Evolutionary conservation across 2,113 vertebrate species (phyloP).

Genomic region (Nycticebus coucang): DNA sequence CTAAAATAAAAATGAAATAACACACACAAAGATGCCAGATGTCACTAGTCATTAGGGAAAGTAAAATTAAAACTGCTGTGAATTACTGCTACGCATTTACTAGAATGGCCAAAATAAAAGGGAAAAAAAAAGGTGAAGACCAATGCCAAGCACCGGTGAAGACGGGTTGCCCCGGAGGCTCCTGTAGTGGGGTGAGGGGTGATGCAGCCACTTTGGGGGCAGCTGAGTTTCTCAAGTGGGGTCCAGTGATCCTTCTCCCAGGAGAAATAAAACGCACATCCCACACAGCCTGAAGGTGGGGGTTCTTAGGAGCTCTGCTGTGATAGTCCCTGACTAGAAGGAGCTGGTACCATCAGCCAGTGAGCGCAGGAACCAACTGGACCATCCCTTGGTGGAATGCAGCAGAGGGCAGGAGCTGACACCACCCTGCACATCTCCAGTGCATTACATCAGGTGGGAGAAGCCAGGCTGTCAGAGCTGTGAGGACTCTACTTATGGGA

Average conservation of each 20-base stretch:
- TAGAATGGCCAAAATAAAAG: no score
- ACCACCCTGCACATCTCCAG: not conserved
- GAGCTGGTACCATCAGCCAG: no score
- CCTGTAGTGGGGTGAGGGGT: accelerated
- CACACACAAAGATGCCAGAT: not conserved
- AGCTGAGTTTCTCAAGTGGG: no score
- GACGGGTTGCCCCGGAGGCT: accelerated
- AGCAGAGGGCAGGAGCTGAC: not conserved
- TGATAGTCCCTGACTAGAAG: not conserved
- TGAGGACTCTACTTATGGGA: not conserved
- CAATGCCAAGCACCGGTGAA: not conserved
- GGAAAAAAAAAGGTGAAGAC: not conserved
- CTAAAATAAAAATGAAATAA: not conserved
- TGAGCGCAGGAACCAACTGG: not conserved
- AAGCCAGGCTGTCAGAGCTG: not conserved
- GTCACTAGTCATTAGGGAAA: not conserved
- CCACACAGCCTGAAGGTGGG: accelerated
- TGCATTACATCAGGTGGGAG: not conserved
- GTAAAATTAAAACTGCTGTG: accelerated
- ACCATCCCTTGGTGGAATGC: not conserved
- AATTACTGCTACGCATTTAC: not conserved
- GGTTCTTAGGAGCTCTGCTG: not conserved
- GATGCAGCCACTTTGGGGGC: accelerated
- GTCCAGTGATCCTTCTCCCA: not conserved
- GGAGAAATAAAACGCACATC: no score